phyloP scores from a whole-genome alignment of 37 sponge, comb jelly and placozoan genomes.

The Cladorhizidae sp. region DNA sequence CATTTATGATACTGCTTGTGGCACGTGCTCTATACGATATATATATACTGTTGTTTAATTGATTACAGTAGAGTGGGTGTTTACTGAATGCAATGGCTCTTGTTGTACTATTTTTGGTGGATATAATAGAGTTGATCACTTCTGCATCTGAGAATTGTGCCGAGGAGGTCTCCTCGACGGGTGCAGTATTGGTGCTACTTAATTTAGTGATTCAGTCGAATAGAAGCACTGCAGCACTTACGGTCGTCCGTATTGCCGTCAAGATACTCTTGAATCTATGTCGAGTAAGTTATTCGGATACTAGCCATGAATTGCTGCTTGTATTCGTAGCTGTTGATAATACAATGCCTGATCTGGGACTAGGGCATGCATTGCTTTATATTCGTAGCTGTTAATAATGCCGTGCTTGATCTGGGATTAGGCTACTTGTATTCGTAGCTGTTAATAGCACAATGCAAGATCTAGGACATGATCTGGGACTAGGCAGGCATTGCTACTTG shows the following conservation, averaged over 20 bases:
- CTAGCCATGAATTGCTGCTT: background rate
- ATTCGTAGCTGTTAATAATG: no score
- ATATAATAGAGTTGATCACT: constrained; percentile 48
- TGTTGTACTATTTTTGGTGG: background rate
- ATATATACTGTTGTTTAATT: background rate
- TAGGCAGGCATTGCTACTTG: no score
- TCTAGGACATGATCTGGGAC: no score
- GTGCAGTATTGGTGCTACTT: constrained; percentile 36
- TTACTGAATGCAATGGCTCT: background rate
- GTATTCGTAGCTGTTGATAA: no score
- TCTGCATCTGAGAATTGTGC: constrained; percentile 51
- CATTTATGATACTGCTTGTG: background rate
- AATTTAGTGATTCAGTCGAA: constrained; percentile 34
- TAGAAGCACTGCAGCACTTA: constrained; percentile 55
- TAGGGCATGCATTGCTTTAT: no score
- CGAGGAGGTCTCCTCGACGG: constrained; percentile 21
- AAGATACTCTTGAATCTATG: constrained; percentile 54
- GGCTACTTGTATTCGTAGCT: no score
- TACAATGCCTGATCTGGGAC: no score
- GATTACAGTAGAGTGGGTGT: background rate
- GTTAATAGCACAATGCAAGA: no score
- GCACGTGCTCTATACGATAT: background rate
- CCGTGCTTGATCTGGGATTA: no score
- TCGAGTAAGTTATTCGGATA: constrained; percentile 25
- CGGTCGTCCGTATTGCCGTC: constrained; percentile 20